Percentiles rank a stretch among this genome's conserved stretches.
phyloP scores from a whole-genome alignment of 2,113 vertebrate species.

The Epinephelus lanceolatus region DNA sequence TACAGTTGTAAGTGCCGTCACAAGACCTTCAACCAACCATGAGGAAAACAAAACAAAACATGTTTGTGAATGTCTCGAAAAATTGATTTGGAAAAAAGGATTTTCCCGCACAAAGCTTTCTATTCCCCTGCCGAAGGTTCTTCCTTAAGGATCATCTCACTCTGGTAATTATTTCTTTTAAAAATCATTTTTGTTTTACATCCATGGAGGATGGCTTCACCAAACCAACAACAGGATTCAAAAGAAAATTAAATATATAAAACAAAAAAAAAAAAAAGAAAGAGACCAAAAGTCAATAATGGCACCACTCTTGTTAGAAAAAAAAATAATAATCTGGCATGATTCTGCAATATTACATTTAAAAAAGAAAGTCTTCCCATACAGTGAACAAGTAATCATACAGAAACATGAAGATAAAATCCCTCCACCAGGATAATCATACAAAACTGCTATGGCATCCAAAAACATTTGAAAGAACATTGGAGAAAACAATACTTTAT shows the following conservation, averaged over 20 bases:
- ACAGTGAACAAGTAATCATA: slow-evolving; percentile 97
- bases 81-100: slow-evolving; percentile 62
- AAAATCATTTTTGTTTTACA: slow-evolving; percentile 86
- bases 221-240: slow-evolving; percentile 88
- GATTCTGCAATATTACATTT: slow-evolving; percentile 95
- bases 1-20: slow-evolving; percentile 81
- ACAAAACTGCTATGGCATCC: slow-evolving; percentile 91
- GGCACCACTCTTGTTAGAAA: slow-evolving; percentile 89
- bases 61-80: slow-evolving; percentile 67
- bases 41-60: slow-evolving; percentile 45
- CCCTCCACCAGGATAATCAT: slow-evolving; percentile 93
- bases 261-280: slow-evolving; percentile 90
- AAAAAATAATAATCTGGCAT: slow-evolving; percentile 89
- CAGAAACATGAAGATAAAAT: slow-evolving; percentile 92
- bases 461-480: slow-evolving; percentile 90
- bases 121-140: slow-evolving; percentile 58
- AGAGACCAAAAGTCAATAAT: slow-evolving; percentile 93
- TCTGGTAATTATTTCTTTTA: slow-evolving; percentile 66
- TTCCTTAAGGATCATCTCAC: slow-evolving; percentile 39
- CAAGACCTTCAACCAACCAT: slow-evolving; percentile 80
- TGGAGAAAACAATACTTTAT: slow-evolving; percentile 89
- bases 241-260: slow-evolving; percentile 86
- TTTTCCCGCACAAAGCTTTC: slow-evolving; percentile 55
- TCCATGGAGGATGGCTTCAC: slow-evolving; percentile 93
- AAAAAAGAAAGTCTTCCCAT: slow-evolving; percentile 92